Percentiles rank a stretch among this genome's conserved stretches.
These are phyloP conservation scores for Hirundo rustica DNA, from an alignment of 2,797 vertebrate species.

Conservation along the genomic window DNA sequence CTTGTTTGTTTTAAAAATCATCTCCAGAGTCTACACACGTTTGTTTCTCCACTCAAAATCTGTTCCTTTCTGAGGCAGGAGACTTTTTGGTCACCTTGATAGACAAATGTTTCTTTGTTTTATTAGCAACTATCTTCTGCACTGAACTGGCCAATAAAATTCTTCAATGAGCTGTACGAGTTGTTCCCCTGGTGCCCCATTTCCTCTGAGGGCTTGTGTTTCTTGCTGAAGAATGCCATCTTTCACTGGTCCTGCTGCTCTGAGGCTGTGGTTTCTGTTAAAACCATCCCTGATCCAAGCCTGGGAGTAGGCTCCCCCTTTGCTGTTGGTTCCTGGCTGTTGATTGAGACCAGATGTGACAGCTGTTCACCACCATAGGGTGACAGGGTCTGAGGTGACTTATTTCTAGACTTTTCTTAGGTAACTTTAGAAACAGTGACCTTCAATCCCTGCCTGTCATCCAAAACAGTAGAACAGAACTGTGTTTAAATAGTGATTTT, in stretches of 20 bases:
- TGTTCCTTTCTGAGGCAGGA: background rate
- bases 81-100: background rate
- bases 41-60: background rate
- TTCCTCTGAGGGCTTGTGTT: background rate
- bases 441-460: background rate
- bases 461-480: background rate
- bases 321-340: background rate
- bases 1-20: background rate
- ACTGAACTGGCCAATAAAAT: background rate
- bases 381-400: background rate
- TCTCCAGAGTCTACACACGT: background rate
- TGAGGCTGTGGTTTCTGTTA: background rate
- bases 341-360: slow-evolving; percentile 33
- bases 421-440: background rate
- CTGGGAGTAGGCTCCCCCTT: background rate
- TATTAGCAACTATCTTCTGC: background rate
- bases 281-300: background rate
- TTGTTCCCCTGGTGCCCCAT: fast-evolving
- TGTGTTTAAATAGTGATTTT: background rate
- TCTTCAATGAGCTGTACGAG: background rate
- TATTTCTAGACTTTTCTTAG: background rate
- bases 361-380: background rate
- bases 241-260: background rate
- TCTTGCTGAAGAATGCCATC: background rate
- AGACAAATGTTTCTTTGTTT: background rate